Conservation (phyloP, 2,113 vertebrate species). For the Chinchilla lanigera region DNA sequence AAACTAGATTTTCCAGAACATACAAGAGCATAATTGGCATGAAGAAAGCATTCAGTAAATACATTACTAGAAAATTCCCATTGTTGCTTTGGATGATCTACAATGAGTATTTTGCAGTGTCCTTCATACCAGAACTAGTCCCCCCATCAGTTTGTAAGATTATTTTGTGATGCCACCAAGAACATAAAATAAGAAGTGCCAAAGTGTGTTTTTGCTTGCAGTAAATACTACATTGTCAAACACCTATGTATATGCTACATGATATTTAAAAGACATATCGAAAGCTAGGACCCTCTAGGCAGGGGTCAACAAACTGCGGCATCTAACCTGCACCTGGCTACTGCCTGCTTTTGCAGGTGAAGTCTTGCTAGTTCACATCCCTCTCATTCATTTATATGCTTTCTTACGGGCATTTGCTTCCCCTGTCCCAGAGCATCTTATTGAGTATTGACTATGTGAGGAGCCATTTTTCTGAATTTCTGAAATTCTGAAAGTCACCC, state of each 20-base stretch:
- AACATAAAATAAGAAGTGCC: not conserved
- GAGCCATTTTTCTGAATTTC: not conserved
- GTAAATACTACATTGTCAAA: not conserved
- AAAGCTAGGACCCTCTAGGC: not conserved
- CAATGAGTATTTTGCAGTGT: not conserved
- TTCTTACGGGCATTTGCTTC: not conserved
- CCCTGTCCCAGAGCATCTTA: not conserved
- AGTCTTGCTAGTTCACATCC: not conserved
- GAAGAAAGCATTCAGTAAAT: not conserved
- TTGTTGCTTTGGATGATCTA: not conserved
- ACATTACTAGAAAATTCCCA: not conserved
- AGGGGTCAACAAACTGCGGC: not conserved
- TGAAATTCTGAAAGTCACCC: not conserved
- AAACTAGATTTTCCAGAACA: not conserved
- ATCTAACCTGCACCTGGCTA: not conserved
- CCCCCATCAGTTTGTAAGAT: not conserved
- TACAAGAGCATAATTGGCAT: not conserved
- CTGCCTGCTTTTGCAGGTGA: not conserved
- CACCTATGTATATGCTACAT: not conserved
- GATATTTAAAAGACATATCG: not conserved
- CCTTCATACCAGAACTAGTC: not conserved
- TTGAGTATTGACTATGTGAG: not conserved
- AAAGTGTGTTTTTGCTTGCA: not conserved
- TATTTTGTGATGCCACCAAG: not conserved
- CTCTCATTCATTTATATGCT: not conserved